phyloP scores from a whole-genome alignment of 2,888 invertebrate species.

The Hartigia nigra region DNA sequence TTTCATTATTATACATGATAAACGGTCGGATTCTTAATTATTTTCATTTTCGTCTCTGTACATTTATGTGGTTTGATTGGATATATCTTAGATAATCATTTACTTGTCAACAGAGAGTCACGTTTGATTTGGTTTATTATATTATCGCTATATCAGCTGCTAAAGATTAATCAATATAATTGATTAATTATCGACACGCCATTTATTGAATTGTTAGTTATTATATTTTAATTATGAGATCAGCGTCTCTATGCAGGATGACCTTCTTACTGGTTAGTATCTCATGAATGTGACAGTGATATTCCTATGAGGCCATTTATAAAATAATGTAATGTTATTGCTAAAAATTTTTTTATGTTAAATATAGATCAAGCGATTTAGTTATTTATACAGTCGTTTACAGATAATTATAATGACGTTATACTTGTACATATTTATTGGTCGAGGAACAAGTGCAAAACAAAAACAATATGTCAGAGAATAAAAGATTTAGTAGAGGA shows the following conservation, averaged over 20 bases:
- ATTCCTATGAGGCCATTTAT: neutral
- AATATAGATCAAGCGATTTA: neutral
- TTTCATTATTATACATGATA: neutral
- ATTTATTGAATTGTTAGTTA: too few relatives aligned
- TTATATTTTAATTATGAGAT: neutral
- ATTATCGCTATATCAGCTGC: too few relatives aligned
- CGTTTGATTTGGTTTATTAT: neutral
- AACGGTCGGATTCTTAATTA: neutral
- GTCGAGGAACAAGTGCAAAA: too few relatives aligned
- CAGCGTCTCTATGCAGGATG: neutral
- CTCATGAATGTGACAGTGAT: neutral
- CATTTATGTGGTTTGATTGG: neutral
- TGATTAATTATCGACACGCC: too few relatives aligned
- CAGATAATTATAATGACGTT: neutral
- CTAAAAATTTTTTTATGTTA: neutral
- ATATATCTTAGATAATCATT: too few relatives aligned
- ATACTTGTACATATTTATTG: neutral
- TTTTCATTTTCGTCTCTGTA: neutral
- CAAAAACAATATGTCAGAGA: too few relatives aligned
- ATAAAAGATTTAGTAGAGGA: too few relatives aligned
- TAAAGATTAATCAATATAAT: too few relatives aligned
- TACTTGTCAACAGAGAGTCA: neutral
- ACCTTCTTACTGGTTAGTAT: neutral
- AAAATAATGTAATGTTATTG: neutral
- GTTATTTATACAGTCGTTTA: neutral